A percentile compares a stretch with the other conserved stretches of the same genome.
These are phyloP conservation scores for Nomada lathburiana DNA, from an alignment of 2,888 invertebrate genomes.

Conservation along the genomic window DNA sequence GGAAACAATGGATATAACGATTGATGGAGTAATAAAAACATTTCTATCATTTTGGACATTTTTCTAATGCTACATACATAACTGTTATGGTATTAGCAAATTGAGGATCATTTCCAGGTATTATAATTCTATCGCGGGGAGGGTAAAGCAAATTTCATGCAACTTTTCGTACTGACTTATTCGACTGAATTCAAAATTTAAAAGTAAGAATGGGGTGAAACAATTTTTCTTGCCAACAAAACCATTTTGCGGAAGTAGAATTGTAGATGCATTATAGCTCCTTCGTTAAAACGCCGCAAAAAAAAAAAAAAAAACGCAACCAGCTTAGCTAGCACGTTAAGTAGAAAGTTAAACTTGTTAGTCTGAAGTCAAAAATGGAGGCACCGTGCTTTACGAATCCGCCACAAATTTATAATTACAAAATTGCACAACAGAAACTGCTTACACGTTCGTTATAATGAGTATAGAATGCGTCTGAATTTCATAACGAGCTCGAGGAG, in stretches of 20 bases:
- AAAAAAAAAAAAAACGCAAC: too few relatives aligned
- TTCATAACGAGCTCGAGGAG: not conserved
- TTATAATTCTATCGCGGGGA: too few relatives aligned
- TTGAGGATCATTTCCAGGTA: too few relatives aligned
- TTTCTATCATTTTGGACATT: too few relatives aligned
- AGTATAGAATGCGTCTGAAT: not conserved
- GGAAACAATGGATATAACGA: not conserved
- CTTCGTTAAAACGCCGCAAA: not conserved
- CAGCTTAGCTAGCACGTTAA: not conserved
- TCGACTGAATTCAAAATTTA: not conserved
- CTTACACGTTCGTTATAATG: not conserved
- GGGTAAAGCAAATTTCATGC: too few relatives aligned
- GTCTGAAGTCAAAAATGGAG: not conserved
- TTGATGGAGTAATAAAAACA: too few relatives aligned
- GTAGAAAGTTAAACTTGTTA: conserved; percentile 8
- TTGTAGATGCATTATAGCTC: not conserved
- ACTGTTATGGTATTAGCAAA: too few relatives aligned
- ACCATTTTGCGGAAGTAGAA: not conserved
- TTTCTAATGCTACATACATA: too few relatives aligned
- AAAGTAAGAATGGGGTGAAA: not conserved
- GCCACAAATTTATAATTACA: not conserved
- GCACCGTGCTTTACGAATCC: not conserved
- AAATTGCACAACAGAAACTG: not conserved
- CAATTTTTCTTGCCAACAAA: not conserved
- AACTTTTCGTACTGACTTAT: too few relatives aligned